phyloP scores from a whole-genome alignment of 2,888 invertebrate genomes.

The Omphaloscelis lunosa region DNA sequence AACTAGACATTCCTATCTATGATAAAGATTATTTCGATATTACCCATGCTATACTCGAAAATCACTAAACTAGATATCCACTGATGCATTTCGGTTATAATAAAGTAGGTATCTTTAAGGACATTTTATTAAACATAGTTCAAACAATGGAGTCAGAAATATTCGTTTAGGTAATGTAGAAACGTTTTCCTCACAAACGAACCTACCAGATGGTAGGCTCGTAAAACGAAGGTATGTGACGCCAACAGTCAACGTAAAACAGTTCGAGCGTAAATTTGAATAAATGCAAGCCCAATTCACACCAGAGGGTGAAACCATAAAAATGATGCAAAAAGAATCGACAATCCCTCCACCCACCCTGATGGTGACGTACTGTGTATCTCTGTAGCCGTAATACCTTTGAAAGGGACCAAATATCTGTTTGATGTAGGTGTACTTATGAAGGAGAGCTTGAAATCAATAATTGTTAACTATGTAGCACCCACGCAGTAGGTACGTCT shows the following conservation, averaged over 20 bases:
- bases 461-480: slow-evolving; percentile 29
- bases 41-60: slow-evolving; percentile 13
- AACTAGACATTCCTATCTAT: slow-evolving; percentile 62
- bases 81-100: slow-evolving; percentile 15
- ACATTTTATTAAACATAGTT: slow-evolving; percentile 6
- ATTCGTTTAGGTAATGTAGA: slow-evolving; percentile 22
- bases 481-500: slow-evolving; percentile 31
- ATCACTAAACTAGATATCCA: background rate
- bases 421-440: slow-evolving; percentile 35
- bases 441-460: slow-evolving; percentile 38
- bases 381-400: slow-evolving; percentile 14
- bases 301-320: slow-evolving; percentile 77
- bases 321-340: slow-evolving; percentile 76
- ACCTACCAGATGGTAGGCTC: slow-evolving; percentile 52
- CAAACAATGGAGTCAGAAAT: slow-evolving; percentile 12
- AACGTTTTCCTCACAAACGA: slow-evolving; percentile 42
- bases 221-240: slow-evolving; percentile 59
- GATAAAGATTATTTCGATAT: slow-evolving; percentile 43
- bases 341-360: slow-evolving; percentile 55
- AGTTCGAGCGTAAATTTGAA: slow-evolving; percentile 57
- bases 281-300: slow-evolving; percentile 70
- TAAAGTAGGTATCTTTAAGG: background rate
- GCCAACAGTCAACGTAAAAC: slow-evolving; percentile 57
- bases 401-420: slow-evolving; percentile 27
- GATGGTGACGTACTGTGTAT: slow-evolving; percentile 17